These are phyloP conservation scores for Cynopterus sphinx DNA, from an alignment of 2,797 vertebrate species.

Conservation along the genomic window DNA sequence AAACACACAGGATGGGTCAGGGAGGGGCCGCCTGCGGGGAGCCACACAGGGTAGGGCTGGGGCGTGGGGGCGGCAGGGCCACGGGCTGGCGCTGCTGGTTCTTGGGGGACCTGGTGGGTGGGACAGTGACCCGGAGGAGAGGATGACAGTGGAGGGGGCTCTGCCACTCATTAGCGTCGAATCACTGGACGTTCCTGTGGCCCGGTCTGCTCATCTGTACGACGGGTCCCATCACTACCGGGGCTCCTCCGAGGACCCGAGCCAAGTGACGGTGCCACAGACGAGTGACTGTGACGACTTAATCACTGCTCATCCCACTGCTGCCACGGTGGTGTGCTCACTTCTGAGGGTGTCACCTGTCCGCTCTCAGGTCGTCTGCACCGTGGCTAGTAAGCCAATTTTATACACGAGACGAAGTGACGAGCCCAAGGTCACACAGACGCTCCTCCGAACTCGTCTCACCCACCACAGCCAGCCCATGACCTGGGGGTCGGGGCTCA, in stretches of 20 bases:
- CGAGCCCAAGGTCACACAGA: neutral
- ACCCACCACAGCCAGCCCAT: neutral
- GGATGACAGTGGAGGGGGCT: neutral
- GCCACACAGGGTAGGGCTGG: neutral
- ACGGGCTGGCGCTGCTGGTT: neutral
- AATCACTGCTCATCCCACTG: neutral
- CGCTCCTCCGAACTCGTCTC: neutral
- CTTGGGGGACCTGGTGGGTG: neutral
- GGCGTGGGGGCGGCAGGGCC: neutral
- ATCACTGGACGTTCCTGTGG: neutral
- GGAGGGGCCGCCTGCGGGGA: neutral
- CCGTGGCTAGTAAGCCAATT: neutral
- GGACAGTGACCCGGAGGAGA: neutral
- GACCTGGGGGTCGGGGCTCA: neutral
- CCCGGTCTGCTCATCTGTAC: neutral
- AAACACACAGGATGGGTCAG: conserved; percentile 76
- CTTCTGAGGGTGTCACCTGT: neutral
- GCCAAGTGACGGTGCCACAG: neutral
- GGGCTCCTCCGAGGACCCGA: neutral
- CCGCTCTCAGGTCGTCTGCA: neutral
- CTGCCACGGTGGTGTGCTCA: neutral
- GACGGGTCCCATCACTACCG: neutral
- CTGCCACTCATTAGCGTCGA: neutral
- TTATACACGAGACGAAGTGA: neutral
- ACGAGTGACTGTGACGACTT: rapidly evolving